These are phyloP conservation scores for Aphaenogaster floridana DNA, from an alignment of 1,140 invertebrate species.

Conservation along the genomic window DNA sequence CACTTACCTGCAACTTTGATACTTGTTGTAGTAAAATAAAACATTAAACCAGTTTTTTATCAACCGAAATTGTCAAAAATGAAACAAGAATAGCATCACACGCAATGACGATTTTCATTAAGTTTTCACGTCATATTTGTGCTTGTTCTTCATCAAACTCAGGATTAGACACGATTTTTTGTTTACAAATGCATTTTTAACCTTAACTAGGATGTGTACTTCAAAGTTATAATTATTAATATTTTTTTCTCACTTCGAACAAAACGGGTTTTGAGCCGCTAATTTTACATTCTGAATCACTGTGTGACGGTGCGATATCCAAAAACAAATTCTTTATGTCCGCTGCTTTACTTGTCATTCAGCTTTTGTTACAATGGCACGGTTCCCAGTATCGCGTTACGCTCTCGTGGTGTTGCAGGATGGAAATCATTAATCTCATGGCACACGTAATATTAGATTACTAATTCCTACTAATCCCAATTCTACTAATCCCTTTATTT, in stretches of 20 bases:
- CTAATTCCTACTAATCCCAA: neutral
- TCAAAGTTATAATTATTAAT: neutral
- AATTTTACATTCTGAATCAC: too few relatives aligned
- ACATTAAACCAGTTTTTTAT: neutral
- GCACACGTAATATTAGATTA: neutral
- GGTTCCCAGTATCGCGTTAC: neutral
- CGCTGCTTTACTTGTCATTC: neutral
- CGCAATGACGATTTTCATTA: constrained; percentile 1
- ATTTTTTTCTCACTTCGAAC: neutral
- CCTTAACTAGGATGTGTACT: neutral
- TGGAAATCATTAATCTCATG: constrained; percentile 10
- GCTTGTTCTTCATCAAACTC: neutral
- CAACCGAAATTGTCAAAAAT: neutral
- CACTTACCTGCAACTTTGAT: neutral
- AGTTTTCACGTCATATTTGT: constrained; percentile 4
- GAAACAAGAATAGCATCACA: neutral
- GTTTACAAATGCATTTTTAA: constrained; percentile 1
- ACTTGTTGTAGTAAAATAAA: neutral
- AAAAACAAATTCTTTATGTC: constrained; percentile 21
- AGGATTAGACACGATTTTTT: neutral
- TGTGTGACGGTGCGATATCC: neutral
- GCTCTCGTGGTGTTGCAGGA: too few relatives aligned
- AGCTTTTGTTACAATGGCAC: constrained; percentile 16
- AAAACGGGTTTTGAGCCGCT: neutral
- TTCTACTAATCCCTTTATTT: neutral